These are phyloP conservation scores for Nautilus pompilius DNA, from an alignment of 1,140 invertebrate species.

Conservation along the genomic window DNA sequence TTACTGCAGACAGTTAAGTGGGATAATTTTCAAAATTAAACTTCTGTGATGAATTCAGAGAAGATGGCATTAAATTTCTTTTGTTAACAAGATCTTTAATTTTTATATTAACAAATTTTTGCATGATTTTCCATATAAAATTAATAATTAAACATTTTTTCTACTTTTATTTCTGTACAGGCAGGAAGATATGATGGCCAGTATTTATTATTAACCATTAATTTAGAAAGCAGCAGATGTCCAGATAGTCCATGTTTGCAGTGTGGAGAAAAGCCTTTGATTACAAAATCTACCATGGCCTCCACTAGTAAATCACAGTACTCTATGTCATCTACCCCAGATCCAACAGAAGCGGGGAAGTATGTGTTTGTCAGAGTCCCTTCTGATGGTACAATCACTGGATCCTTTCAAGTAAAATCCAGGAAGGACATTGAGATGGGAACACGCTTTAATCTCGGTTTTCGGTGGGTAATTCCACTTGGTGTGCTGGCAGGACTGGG, in stretches of 20 bases:
- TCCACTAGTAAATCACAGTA: not conserved
- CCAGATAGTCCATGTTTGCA: constrained; percentile 22
- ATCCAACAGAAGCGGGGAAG: constrained; percentile 16
- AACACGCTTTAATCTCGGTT: constrained; percentile 49
- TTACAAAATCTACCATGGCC: constrained; percentile 1
- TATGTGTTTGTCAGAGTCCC: constrained; percentile 13
- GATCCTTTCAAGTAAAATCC: constrained; percentile 15
- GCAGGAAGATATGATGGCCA: too few relatives aligned
- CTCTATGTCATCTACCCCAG: not conserved
- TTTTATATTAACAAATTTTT: not conserved
- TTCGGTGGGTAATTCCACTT: constrained; percentile 83
- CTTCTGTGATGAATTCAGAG: too few relatives aligned
- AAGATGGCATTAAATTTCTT: constrained; percentile 2
- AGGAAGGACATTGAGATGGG: constrained; percentile 16
- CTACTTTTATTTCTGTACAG: not conserved
- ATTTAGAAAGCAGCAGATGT: too few relatives aligned
- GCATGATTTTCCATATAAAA: constrained; percentile 10
- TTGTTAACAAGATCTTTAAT: constrained; percentile 5
- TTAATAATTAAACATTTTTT: not conserved
- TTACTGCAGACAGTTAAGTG: too few relatives aligned
- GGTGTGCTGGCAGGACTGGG: constrained; percentile 74
- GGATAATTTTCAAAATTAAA: too few relatives aligned
- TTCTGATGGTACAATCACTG: constrained; percentile 27
- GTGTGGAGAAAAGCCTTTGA: constrained; percentile 16
- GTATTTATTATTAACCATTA: too few relatives aligned